phyloP scores from a whole-genome alignment of 1,140 invertebrate genomes.

The Brachionus plicatilis region DNA sequence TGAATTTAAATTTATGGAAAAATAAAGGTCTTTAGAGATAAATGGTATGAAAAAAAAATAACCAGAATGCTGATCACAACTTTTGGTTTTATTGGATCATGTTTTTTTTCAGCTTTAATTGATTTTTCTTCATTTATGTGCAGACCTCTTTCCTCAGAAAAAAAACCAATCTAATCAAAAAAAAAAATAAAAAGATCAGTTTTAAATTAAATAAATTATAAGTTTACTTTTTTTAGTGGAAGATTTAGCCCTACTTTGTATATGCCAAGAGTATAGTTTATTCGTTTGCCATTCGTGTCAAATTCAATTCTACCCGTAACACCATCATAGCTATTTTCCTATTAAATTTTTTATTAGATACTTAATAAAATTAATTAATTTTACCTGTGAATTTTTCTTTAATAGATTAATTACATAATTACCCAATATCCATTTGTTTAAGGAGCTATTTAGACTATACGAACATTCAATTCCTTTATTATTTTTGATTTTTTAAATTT shows the following conservation, averaged over 20 bases:
- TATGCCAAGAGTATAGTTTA: slow-evolving; percentile 7
- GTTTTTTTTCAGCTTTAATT: not conserved
- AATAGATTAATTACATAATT: not conserved
- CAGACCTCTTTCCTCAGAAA: not conserved
- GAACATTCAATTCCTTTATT: not conserved
- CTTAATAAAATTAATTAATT: not conserved
- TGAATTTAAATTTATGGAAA: not conserved
- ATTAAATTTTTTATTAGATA: not conserved
- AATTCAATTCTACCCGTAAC: slow-evolving; percentile 1
- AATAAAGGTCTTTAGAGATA: too few relatives aligned
- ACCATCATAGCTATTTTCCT: not conserved
- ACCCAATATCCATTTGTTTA: slow-evolving; percentile 11
- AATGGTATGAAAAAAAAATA: not conserved
- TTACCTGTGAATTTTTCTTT: not conserved
- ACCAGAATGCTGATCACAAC: slow-evolving; percentile 30
- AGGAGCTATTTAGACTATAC: not conserved
- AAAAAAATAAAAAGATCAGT: not conserved
- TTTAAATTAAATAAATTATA: not conserved
- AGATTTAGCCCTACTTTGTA: slow-evolving; percentile 14
- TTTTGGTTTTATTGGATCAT: not conserved
- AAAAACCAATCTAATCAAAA: slow-evolving; percentile 9
- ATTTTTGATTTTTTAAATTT: too few relatives aligned
- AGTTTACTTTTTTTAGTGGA: not conserved
- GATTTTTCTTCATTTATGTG: not conserved
- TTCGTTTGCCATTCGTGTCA: not conserved